A percentile compares a stretch with the other conserved stretches of the same genome.
phyloP scores from a whole-genome alignment of 2,888 invertebrate genomes.

The Chymomyza fuscimana region DNA sequence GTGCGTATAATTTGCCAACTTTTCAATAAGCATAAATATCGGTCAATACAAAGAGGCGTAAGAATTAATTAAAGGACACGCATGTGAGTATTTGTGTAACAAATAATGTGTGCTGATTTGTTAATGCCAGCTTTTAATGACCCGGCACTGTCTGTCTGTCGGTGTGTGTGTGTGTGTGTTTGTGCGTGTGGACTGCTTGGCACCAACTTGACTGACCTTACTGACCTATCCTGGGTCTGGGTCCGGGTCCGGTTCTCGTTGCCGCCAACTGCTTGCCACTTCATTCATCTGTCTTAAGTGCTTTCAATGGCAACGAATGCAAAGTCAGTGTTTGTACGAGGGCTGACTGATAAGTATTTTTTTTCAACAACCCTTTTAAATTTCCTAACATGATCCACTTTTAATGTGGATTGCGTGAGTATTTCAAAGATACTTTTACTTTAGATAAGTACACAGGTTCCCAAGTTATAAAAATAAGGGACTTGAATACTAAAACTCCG shows the following conservation, averaged over 20 bases:
- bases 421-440: too few relatives aligned
- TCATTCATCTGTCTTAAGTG: constrained; percentile 72
- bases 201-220: constrained; percentile 24
- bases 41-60: constrained; percentile 7
- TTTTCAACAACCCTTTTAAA: too few relatives aligned
- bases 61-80: constrained; percentile 46
- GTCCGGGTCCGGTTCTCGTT: constrained; percentile 11
- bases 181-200: constrained; percentile 51
- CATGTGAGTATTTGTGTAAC: constrained; percentile 31
- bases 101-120: constrained; percentile 67
- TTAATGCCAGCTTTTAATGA: constrained; percentile 38
- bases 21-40: constrained; percentile 27
- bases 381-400: too few relatives aligned
- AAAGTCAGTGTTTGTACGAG: constrained; percentile 44
- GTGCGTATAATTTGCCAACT: constrained; percentile 29
- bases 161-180: background rate
- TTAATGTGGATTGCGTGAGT: too few relatives aligned
- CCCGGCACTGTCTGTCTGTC: background rate
- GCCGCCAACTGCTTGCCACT: constrained; percentile 62
- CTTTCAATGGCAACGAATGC: constrained; percentile 47
- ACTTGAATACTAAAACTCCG: too few relatives aligned
- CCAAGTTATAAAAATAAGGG: too few relatives aligned
- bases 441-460: too few relatives aligned
- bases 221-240: background rate
- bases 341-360: too few relatives aligned